These are phyloP conservation scores for Fulica atra DNA, from an alignment of 2,113 vertebrate genomes.

Conservation along the genomic window DNA sequence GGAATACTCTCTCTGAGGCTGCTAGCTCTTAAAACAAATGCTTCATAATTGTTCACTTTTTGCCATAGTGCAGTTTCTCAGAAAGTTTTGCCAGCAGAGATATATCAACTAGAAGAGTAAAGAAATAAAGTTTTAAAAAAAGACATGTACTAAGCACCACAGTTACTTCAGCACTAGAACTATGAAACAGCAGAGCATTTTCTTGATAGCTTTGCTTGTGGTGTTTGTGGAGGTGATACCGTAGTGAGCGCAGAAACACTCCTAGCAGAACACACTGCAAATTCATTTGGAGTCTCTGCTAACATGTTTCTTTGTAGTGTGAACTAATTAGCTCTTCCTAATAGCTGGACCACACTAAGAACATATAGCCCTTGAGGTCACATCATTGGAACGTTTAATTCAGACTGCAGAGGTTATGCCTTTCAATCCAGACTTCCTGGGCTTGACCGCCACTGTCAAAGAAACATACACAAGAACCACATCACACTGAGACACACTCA, in stretches of 20 bases:
- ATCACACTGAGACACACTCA: background rate
- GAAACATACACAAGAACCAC: fast-evolving
- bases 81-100: background rate
- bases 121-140: background rate
- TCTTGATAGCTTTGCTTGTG: background rate
- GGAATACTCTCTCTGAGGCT: background rate
- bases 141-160: background rate
- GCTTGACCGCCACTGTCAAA: background rate
- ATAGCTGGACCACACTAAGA: background rate
- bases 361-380: background rate
- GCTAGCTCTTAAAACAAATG: background rate
- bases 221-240: background rate
- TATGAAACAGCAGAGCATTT: background rate
- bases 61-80: background rate
- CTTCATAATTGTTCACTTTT: background rate
- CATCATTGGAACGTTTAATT: background rate
- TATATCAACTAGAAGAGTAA: background rate
- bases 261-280: background rate
- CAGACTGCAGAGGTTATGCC: background rate
- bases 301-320: background rate
- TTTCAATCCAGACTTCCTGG: background rate
- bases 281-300: background rate
- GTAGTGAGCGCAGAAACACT: background rate
- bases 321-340: background rate
- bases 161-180: background rate